Evolutionary conservation across 2,113 vertebrate species (phyloP), one percentile per base, ranked within the genome.

Genomic region (Istiophorus platypterus): DNA sequence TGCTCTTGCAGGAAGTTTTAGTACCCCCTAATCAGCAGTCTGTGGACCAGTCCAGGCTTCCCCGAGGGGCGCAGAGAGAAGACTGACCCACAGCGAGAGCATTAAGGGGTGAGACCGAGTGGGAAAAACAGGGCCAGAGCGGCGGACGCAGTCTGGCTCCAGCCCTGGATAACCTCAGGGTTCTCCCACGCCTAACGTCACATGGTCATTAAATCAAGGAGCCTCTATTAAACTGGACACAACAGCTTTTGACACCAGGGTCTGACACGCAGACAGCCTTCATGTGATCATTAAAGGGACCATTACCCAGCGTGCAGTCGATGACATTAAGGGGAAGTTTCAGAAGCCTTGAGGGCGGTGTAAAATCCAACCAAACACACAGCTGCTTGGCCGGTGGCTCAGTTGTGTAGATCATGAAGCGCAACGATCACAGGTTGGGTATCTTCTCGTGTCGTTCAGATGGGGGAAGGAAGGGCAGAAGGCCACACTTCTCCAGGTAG

Each of bases 141-240:
- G 87, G 80, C 84, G 90, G 89, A 90, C 85, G 31, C 71, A 84
- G 92, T 88, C 90, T 90, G 92, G 91, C 90, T 90, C 92, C 90
- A 90, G 79, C 79, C 74, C 65, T 8, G 68, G 85, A 89, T 93
- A 85, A 92, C 92, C 92, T 71, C 82, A 61, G 92, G 92, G 75
- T 72, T 65, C 83, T 87, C 76, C 73, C 87, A 78, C 62, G 56
- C 80, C 81, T 74, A 68, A 84, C 72, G 85, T 85, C 82, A 85
- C 78, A 80, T 18, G 78, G 58, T 84, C 86, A 82, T 88, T 94
- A 93, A 90, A 89, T 82, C 70, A 79, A 88, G 72, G 68, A 88
- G 80, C 47, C 77, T 63, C 67, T 41, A 14, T 75, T 89, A 77
- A 90, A 83, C 54, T 84, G 80, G 81, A 88, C 87, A 85, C 85